Evolutionary conservation across 2,797 vertebrate species (phyloP).

Genomic region (Microctenopoma stevenorrisi): DNA sequence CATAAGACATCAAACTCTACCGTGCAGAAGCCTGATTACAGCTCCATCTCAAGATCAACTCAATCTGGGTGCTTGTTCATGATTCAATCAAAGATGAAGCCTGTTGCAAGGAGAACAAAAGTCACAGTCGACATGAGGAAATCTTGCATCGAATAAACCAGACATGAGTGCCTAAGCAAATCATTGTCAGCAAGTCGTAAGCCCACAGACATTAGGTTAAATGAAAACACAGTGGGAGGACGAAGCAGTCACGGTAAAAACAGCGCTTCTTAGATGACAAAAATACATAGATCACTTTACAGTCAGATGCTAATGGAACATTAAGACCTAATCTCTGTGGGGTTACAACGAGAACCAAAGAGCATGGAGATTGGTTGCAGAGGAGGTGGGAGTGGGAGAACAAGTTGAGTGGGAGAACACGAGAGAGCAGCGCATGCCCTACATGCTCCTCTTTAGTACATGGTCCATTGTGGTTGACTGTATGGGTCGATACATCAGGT

Average conservation of each 20-base stretch:
- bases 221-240: slow-evolving; percentile 40
- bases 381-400: slow-evolving; percentile 35
- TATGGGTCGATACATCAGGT: slow-evolving; percentile 73
- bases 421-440: slow-evolving; percentile 55
- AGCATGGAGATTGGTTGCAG: slow-evolving; percentile 38
- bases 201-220: slow-evolving; percentile 32
- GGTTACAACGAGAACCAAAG: slow-evolving; percentile 42
- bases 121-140: slow-evolving; percentile 41
- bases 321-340: slow-evolving; percentile 70
- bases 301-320: slow-evolving; percentile 70
- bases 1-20: slow-evolving; percentile 6
- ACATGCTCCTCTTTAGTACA: slow-evolving; percentile 67
- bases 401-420: slow-evolving; percentile 36
- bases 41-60: slow-evolving; percentile 18
- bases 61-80: slow-evolving; percentile 18
- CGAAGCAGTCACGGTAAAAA: slow-evolving; percentile 36
- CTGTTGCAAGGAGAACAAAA: slow-evolving; percentile 12
- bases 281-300: slow-evolving; percentile 66
- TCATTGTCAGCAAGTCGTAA: slow-evolving; percentile 27
- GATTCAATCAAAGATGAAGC: slow-evolving; percentile 11
- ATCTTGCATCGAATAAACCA: slow-evolving; percentile 34
- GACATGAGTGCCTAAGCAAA: slow-evolving; percentile 22
- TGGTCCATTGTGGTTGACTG: slow-evolving; percentile 75
- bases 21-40: not conserved
- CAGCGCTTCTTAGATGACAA: slow-evolving; percentile 27